phyloP scores from a whole-genome alignment of 1,140 invertebrate species.

The Polypedilum vanderplanki region DNA sequence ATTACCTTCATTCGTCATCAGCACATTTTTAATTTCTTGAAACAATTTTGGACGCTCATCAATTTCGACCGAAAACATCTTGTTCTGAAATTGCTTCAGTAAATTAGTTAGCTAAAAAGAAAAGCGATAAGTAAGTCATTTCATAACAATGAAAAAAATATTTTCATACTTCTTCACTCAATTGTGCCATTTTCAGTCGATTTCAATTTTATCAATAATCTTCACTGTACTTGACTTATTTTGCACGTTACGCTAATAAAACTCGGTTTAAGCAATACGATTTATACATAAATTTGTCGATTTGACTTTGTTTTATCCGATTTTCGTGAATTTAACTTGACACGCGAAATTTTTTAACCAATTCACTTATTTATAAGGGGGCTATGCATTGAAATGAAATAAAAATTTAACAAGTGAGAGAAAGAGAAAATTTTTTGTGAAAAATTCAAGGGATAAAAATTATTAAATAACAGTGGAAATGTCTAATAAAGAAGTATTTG shows the following conservation, averaged over 20 bases:
- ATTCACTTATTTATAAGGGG: too few species aligned
- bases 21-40: conserved; percentile 61
- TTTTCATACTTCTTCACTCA: conserved; percentile 22
- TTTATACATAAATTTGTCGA: too few species aligned
- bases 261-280: too few species aligned
- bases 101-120: conserved; percentile 59
- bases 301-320: too few species aligned
- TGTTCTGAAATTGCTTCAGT: conserved; percentile 71
- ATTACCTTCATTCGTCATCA: conserved; percentile 67
- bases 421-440: too few species aligned
- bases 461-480: background rate
- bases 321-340: too few species aligned
- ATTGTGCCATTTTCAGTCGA: background rate
- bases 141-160: background rate
- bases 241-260: too few species aligned
- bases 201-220: background rate
- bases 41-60: conserved; percentile 64
- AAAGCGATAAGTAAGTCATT: conserved; percentile 33
- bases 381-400: too few species aligned
- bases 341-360: too few species aligned
- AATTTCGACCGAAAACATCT: conserved; percentile 67
- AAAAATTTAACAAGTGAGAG: too few species aligned
- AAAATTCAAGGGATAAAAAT: background rate
- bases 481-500: conserved; percentile 24
- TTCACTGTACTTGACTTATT: too few species aligned